These are phyloP conservation scores for Syngnathoides biaculeatus DNA, from an alignment of 2,113 vertebrate genomes.

Conservation along the genomic window DNA sequence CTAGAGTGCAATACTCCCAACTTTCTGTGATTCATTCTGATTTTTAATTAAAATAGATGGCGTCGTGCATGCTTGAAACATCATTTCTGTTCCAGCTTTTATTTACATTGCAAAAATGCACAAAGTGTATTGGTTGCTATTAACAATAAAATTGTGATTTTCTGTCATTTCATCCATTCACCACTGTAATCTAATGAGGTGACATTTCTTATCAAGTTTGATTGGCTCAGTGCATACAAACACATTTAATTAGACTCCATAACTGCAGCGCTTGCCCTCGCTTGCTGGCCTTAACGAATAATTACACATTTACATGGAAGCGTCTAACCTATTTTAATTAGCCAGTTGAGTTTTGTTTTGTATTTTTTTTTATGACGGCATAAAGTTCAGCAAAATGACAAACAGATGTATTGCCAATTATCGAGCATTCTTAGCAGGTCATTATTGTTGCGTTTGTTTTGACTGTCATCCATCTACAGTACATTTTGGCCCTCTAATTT, in stretches of 20 bases:
- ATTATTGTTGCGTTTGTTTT: slow-evolving; percentile 59
- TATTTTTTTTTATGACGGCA: slow-evolving; percentile 47
- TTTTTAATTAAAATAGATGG: too few species aligned
- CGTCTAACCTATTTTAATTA: slow-evolving; percentile 75
- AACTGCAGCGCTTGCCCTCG: slow-evolving; percentile 49
- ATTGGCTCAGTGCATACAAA: slow-evolving; percentile 67
- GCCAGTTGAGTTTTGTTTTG: slow-evolving; percentile 69
- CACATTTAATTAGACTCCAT: slow-evolving; percentile 69
- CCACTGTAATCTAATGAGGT: slow-evolving; percentile 71
- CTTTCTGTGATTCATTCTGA: too few species aligned
- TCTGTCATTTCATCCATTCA: slow-evolving; percentile 25
- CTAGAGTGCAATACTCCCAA: too few species aligned
- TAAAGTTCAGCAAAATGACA: slow-evolving; percentile 75
- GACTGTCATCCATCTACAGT: slow-evolving; percentile 34
- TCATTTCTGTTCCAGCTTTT: neutral
- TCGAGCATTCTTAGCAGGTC: slow-evolving; percentile 57
- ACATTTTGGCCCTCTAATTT: slow-evolving; percentile 44
- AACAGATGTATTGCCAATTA: slow-evolving; percentile 76
- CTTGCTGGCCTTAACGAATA: slow-evolving; percentile 58
- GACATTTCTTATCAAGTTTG: slow-evolving; percentile 71
- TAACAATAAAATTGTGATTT: neutral
- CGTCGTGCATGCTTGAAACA: too few species aligned
- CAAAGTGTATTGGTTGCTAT: neutral
- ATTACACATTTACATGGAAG: slow-evolving; percentile 78
- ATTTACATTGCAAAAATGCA: neutral